Percentiles rank a stretch among this genome's conserved stretches.
Evolutionary conservation across 2,113 vertebrate species (phyloP).

Genomic region (Perca flavescens): DNA sequence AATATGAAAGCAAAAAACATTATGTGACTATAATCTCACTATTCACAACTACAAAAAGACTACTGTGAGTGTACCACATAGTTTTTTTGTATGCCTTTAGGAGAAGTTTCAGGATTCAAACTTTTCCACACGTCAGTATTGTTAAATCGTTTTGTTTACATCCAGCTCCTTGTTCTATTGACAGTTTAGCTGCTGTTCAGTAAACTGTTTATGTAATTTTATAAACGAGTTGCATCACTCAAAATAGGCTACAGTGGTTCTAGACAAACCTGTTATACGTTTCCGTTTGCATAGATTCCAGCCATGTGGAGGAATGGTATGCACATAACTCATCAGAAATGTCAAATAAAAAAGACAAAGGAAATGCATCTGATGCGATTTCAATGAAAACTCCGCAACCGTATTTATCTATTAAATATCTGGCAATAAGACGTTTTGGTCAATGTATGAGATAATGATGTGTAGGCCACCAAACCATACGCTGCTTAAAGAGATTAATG

Average conservation of each 20-base stretch:
- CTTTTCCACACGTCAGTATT: neutral
- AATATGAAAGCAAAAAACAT: conserved; percentile 4
- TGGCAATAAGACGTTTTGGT: conserved; percentile 14
- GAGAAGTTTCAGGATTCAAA: conserved; percentile 3
- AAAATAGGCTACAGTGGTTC: conserved; percentile 71
- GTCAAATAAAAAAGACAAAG: conserved; percentile 13
- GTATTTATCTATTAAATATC: conserved; percentile 2
- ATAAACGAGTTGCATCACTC: conserved; percentile 54
- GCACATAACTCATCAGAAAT: conserved; percentile 21
- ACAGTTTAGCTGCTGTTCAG: conserved; percentile 53
- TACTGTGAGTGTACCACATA: neutral
- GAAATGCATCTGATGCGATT: conserved; percentile 15
- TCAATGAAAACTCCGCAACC: neutral
- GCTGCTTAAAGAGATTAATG: conserved; percentile 23
- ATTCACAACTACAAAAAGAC: neutral
- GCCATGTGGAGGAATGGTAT: conserved; percentile 49
- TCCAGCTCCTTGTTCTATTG: conserved; percentile 34
- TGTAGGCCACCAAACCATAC: conserved; percentile 22
- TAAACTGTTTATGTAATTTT: conserved; percentile 65
- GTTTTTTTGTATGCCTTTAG: conserved; percentile 1
- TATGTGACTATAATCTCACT: neutral
- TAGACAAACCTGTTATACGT: conserved; percentile 73
- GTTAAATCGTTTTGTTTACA: conserved; percentile 57
- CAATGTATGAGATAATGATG: conserved; percentile 21
- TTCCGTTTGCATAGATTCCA: conserved; percentile 60